Percentiles rank a stretch among this genome's conserved stretches.
phyloP scores from a whole-genome alignment of 2,797 vertebrate genomes.

The Coluber constrictor region DNA sequence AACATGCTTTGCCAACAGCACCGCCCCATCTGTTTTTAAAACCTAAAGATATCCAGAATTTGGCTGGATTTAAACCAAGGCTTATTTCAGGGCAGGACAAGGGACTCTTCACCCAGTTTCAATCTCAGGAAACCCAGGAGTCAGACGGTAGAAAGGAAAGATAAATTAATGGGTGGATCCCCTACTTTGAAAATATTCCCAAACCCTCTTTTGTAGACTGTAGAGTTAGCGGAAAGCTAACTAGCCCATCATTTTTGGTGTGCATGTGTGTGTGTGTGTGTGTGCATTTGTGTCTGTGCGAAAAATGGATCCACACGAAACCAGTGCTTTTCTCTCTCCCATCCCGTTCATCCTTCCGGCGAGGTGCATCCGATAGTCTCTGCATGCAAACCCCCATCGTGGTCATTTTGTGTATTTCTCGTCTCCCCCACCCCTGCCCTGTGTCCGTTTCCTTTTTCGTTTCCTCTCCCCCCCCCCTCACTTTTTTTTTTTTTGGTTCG shows the following conservation, averaged over 20 bases:
- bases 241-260: background rate
- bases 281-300: background rate
- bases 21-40: background rate
- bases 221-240: background rate
- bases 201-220: background rate
- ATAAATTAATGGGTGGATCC: background rate
- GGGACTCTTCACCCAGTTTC: background rate
- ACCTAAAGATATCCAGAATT: background rate
- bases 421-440: slow-evolving; percentile 37
- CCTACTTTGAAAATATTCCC: background rate
- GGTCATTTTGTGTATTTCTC: slow-evolving; percentile 46
- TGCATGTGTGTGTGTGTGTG: background rate
- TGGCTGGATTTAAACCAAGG: background rate
- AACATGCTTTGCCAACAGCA: background rate
- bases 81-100: background rate
- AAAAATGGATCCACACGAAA: slow-evolving; percentile 73
- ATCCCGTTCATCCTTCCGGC: slow-evolving; percentile 51
- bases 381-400: slow-evolving; percentile 64
- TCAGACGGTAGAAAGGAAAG: background rate
- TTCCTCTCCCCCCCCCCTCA: background rate
- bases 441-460: slow-evolving; percentile 56
- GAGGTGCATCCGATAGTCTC: slow-evolving; percentile 68
- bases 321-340: slow-evolving; percentile 49
- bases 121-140: background rate
- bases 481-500: slow-evolving; percentile 52